phyloP scores from a whole-genome alignment of 2,113 vertebrate species.

The Bucco capensis region DNA sequence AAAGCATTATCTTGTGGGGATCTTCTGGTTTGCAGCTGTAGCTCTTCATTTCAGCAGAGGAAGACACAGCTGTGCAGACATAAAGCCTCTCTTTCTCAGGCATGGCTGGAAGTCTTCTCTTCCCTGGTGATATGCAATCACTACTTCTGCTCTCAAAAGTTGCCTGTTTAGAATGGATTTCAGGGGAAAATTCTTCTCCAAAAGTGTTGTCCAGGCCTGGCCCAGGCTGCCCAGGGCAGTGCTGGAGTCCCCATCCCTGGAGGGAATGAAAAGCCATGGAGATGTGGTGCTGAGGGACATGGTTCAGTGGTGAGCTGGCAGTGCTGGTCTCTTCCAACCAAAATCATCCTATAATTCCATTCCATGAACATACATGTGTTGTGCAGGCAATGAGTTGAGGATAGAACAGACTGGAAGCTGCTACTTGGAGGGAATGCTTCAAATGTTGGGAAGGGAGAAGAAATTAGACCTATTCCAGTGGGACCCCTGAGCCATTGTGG shows the following conservation, averaged over 20 bases:
- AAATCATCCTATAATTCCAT: too few species aligned
- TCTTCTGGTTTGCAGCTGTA: neutral
- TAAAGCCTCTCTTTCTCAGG: neutral
- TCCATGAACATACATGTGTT: too few species aligned
- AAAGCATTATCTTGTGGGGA: rapidly evolving
- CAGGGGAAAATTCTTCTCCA: too few species aligned
- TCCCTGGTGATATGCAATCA: neutral
- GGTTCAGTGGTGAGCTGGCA: too few species aligned
- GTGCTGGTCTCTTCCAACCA: too few species aligned
- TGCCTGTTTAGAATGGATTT: too few species aligned
- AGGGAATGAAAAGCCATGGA: too few species aligned
- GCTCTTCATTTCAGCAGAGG: neutral
- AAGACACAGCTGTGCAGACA: neutral
- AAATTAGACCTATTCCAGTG: rapidly evolving
- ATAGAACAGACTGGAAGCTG: neutral
- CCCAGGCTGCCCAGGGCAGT: too few species aligned
- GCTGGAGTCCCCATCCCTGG: too few species aligned
- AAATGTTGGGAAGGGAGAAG: neutral
- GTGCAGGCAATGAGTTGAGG: neutral
- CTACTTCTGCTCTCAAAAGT: neutral
- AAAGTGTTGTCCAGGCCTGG: too few species aligned
- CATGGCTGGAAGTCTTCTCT: neutral
- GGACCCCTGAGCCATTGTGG: too few species aligned
- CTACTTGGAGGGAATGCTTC: neutral
- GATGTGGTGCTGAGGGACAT: too few species aligned